Evolutionary conservation across 2,797 vertebrate genomes (phyloP).

Genomic region (Agapornis canus): DNA sequence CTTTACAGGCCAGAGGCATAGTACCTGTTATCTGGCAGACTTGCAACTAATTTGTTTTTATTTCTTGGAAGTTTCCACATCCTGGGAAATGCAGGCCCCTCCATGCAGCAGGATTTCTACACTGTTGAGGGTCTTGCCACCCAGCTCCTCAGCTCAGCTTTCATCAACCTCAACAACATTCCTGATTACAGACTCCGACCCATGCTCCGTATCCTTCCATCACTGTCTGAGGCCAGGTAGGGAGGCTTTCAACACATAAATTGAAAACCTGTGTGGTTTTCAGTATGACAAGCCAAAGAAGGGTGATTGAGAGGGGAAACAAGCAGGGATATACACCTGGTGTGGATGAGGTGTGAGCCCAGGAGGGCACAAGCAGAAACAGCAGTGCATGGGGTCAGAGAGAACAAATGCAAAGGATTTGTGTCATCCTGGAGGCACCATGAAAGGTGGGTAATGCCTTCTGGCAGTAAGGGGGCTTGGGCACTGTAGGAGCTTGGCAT

Average conservation of each 20-base stretch:
- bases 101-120: conserved; percentile 93
- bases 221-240: background rate
- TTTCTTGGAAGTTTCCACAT: conserved; percentile 85
- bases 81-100: conserved; percentile 87
- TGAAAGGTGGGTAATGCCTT: background rate
- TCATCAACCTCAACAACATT: conserved; percentile 88
- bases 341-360: background rate
- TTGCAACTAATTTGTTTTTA: background rate
- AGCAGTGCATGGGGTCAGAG: background rate
- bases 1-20: background rate
- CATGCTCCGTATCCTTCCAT: conserved; percentile 93
- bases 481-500: background rate
- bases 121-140: conserved; percentile 85
- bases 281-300: background rate
- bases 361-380: background rate
- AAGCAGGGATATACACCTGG: background rate
- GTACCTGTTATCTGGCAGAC: background rate
- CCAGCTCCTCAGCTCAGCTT: conserved; percentile 87
- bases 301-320: background rate
- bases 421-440: background rate
- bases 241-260: background rate
- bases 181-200: conserved; percentile 93
- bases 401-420: background rate
- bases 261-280: background rate
- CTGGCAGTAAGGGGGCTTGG: background rate